phyloP scores from a whole-genome alignment of 2,113 vertebrate genomes.

The Ammospiza nelsoni region DNA sequence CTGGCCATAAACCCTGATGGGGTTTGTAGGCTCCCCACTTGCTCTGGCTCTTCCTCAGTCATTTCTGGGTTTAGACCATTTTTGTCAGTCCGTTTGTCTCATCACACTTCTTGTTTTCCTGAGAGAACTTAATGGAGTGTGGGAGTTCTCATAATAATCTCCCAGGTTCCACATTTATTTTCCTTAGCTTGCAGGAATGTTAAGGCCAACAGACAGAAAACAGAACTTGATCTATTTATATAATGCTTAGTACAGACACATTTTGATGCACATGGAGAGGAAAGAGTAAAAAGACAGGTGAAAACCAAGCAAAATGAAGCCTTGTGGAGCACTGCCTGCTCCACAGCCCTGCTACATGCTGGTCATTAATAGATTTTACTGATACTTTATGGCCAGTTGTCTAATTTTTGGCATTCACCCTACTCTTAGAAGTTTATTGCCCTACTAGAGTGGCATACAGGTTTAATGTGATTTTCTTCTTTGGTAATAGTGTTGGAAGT shows the following conservation, averaged over 20 bases:
- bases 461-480: neutral
- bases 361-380: neutral
- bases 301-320: neutral
- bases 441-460: neutral
- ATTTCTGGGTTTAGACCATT: neutral
- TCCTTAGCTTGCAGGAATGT: conserved; percentile 35
- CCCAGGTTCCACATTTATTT: conserved; percentile 2
- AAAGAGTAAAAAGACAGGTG: neutral
- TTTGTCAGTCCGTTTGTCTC: neutral
- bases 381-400: neutral
- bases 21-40: neutral
- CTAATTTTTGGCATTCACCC: neutral
- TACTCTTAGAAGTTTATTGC: neutral
- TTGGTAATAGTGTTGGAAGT: neutral
- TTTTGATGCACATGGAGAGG: neutral
- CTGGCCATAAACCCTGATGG: rapidly evolving
- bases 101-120: neutral
- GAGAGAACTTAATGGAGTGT: conserved; percentile 44
- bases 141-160: conserved; percentile 15
- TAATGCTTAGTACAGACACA: neutral
- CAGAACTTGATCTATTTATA: neutral
- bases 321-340: neutral
- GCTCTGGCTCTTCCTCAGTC: neutral
- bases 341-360: neutral
- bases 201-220: neutral